Percentiles rank a stretch among this genome's conserved stretches.
These are phyloP conservation scores for Linepithema humile DNA, from an alignment of 1,140 invertebrate genomes.

Conservation along the genomic window DNA sequence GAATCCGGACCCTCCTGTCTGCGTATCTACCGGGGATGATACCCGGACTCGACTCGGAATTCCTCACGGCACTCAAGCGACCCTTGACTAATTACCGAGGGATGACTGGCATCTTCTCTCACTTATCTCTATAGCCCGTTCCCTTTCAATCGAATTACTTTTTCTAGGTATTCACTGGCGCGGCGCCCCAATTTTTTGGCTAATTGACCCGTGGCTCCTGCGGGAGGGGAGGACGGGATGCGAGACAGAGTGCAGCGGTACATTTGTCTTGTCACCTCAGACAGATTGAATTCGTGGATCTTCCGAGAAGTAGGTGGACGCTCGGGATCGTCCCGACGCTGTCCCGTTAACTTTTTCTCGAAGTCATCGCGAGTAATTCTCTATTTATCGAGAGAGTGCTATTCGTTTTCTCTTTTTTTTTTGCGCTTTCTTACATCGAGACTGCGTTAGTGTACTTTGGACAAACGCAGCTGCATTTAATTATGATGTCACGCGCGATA, in stretches of 20 bases:
- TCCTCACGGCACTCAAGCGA: conserved; percentile 71
- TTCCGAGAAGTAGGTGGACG: conserved; percentile 33
- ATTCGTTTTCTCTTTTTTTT: not conserved
- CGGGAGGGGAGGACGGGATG: conserved; percentile 8
- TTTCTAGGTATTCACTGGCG: conserved; percentile 77
- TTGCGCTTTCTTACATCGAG: not conserved
- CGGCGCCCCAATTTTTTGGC: conserved; percentile 81
- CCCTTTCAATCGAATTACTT: conserved; percentile 83
- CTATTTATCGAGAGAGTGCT: not conserved
- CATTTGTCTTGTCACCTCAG: conserved; percentile 78
- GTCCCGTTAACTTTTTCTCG: conserved; percentile 44
- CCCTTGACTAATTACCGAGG: conserved; percentile 83
- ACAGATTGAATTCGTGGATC: conserved; percentile 73
- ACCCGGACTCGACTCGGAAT: conserved; percentile 65
- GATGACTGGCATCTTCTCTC: conserved; percentile 83
- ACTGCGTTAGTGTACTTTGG: not conserved
- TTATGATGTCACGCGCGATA: conserved; percentile 7
- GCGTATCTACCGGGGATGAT: conserved; percentile 52
- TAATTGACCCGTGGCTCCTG: conserved; percentile 78
- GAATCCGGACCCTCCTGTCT: conserved; percentile 47
- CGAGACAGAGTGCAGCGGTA: conserved; percentile 62
- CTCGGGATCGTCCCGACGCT: not conserved
- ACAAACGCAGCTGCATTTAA: conserved; percentile 17
- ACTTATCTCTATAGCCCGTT: conserved; percentile 80
- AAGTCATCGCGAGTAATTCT: conserved; percentile 27